Base-by-base conservation (phyloP, 1,140 invertebrate genomes). In the Aradophagus sp. region DNA sequence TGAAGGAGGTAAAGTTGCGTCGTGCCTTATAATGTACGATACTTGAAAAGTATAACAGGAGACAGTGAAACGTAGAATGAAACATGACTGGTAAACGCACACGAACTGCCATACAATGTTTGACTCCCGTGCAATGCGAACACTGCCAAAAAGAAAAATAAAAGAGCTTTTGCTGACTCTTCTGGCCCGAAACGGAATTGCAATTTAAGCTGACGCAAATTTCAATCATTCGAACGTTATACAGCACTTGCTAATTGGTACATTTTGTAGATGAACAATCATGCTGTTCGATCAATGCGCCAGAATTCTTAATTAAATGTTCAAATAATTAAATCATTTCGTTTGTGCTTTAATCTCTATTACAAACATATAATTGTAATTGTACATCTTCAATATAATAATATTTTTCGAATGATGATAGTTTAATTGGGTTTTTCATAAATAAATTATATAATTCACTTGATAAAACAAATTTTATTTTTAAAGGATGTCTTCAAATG, bases 161-260 rank as follows among this genome's bases (percentile, higher is more conserved):
- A 7, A 45, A 36, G 62, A 58, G 61, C 32, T 61, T 61, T 53
- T 63, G 53, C 55, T 67, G 63, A 66, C 69, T 63, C 56, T 73
- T 76, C 67, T 47, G 47, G 34, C 16, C 26, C 32, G 36, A 61
- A 63, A 63, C 29, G 29, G 38, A 55, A 67, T 67, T 77, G 61
- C 66, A 71, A 77, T 77, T 75, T 38, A 59, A 56, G 23, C 55
- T 42, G 45, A 67, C 56, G 62, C 50, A 67, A 67, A 75, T 72
- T 69, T 73, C 66, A 41, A 75, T 59, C 31, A 73, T 61, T 65
- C 66, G 39, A 29, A 53, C 42, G 34, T 44, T 42, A 38, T 53
- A 55, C 42, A 66, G 50, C 15, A 29, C 15, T 50, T 48, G 34
- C 52, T 73, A 77, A 77, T 75, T 65, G 52, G 42, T 42, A 31